Evolutionary conservation across 2,113 vertebrate genomes (phyloP).

Genomic region (Actenoides lindsayi): DNA sequence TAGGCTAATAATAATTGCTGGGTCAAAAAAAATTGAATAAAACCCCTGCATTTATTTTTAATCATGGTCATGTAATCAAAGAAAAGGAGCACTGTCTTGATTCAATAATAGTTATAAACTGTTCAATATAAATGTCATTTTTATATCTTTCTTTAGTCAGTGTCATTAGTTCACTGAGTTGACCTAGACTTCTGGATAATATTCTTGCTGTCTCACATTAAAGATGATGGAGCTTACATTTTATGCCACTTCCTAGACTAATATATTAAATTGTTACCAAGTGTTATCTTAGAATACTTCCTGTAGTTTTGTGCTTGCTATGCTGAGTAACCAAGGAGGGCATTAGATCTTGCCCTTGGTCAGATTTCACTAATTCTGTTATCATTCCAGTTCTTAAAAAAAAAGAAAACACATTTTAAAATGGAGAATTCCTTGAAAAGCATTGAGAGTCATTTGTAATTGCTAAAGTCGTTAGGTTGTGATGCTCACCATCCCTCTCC

Average conservation of each 20-base stretch:
- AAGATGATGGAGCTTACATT: slow-evolving; percentile 31
- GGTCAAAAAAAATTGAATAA: background rate
- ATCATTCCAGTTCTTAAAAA: slow-evolving; percentile 8
- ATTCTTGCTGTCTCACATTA: slow-evolving; percentile 30
- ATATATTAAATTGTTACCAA: background rate
- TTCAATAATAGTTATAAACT: slow-evolving; percentile 66
- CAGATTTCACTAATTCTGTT: background rate
- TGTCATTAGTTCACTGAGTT: slow-evolving; percentile 20
- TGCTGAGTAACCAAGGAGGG: background rate
- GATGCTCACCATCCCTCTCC: background rate
- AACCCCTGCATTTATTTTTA: background rate
- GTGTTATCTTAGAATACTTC: background rate
- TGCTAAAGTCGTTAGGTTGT: background rate
- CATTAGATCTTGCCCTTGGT: slow-evolving; percentile 6
- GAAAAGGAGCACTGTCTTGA: slow-evolving; percentile 74
- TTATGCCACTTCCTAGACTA: slow-evolving; percentile 34
- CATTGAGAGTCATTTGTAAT: background rate
- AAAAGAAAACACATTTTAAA: slow-evolving; percentile 4
- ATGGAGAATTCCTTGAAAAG: background rate
- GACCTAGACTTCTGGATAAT: slow-evolving; percentile 53
- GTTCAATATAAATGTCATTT: slow-evolving; percentile 61
- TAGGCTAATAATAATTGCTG: background rate
- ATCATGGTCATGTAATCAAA: slow-evolving; percentile 77
- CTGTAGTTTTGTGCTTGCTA: background rate
- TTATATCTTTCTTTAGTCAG: slow-evolving; percentile 44